These are phyloP conservation scores for Rhodophaea formosa DNA, from an alignment of 2,888 invertebrate species.

Conservation along the genomic window DNA sequence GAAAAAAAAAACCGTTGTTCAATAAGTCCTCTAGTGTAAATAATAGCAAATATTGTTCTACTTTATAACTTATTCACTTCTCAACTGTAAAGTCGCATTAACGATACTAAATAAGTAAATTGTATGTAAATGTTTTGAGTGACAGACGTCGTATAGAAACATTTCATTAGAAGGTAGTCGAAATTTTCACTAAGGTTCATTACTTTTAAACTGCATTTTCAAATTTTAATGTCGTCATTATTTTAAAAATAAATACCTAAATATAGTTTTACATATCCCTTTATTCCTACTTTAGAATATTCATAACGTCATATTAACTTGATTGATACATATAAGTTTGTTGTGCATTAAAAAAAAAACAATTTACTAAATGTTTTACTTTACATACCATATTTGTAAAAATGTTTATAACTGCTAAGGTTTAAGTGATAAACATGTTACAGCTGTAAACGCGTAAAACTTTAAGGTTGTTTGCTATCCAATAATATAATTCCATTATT, in stretches of 20 bases:
- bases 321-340: no score
- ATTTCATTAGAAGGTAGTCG: conserved; percentile 38
- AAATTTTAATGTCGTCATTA: not conserved
- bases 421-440: no score
- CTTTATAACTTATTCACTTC: not conserved
- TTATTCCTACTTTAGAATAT: no score
- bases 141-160: conserved; percentile 37
- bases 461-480: not conserved
- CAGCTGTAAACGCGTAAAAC: no score
- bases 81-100: not conserved
- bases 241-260: not conserved
- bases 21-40: no score
- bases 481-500: not conserved
- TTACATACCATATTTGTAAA: no score
- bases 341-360: no score
- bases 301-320: no score
- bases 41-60: not conserved
- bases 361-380: no score
- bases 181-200: conserved; percentile 27
- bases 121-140: conserved; percentile 10
- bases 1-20: no score
- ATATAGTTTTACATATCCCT: not conserved
- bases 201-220: conserved; percentile 29
- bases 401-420: no score
- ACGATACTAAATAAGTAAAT: not conserved